phyloP scores from a whole-genome alignment of 2,888 invertebrate genomes.

The Baccha elongata region DNA sequence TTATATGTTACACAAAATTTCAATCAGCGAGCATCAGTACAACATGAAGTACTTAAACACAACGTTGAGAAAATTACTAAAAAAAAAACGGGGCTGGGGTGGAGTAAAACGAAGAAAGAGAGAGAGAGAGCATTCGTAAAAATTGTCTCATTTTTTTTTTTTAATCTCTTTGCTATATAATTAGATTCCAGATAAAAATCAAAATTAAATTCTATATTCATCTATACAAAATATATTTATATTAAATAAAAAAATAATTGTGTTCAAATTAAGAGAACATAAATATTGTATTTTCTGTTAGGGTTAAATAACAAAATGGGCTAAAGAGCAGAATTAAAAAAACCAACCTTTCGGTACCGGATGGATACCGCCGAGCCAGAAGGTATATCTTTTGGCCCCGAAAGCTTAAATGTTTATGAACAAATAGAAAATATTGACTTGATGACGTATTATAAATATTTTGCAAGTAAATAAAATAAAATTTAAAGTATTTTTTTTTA shows the following conservation, averaged over 20 bases:
- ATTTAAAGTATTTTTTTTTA: constrained; percentile 15
- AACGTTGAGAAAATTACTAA: constrained; percentile 49
- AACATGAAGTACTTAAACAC: constrained; percentile 64
- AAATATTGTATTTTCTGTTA: constrained; percentile 1
- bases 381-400: constrained; percentile 79
- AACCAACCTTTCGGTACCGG: constrained; percentile 78
- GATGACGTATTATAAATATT: constrained; percentile 48
- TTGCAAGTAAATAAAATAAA: constrained; percentile 44
- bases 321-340: constrained; percentile 50
- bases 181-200: constrained; percentile 9
- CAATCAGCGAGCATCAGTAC: constrained; percentile 54
- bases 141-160: constrained; percentile 48
- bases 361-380: constrained; percentile 78
- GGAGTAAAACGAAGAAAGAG: constrained; percentile 38
- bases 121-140: constrained; percentile 53
- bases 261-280: constrained; percentile 25
- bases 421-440: constrained; percentile 73
- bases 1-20: constrained; percentile 33
- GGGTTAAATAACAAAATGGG: constrained; percentile 53
- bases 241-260: constrained; percentile 10
- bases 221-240: constrained; percentile 13
- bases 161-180: constrained; percentile 51
- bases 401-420: constrained; percentile 75
- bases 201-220: constrained; percentile 11
- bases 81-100: constrained; percentile 14